phyloP scores from a whole-genome alignment of 2,888 invertebrate species.

The Aleiodes alternator region DNA sequence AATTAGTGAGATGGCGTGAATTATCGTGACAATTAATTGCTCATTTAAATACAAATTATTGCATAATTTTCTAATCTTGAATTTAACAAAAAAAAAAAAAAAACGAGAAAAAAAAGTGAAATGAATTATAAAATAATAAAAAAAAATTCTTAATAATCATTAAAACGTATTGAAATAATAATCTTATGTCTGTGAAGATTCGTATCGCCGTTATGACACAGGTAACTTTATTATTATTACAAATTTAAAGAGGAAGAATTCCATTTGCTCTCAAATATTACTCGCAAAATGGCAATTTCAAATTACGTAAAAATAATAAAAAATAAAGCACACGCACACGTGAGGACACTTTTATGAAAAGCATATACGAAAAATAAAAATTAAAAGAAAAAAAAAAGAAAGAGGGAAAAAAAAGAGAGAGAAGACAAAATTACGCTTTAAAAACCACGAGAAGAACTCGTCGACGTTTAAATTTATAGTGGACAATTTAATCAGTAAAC shows the following conservation, averaged over 20 bases:
- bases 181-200: background rate
- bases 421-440: background rate
- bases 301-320: constrained; percentile 14
- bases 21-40: constrained; percentile 16
- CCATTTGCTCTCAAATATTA: background rate
- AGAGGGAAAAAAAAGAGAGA: background rate
- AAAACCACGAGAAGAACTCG: background rate
- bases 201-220: constrained; percentile 2
- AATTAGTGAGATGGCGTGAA: constrained; percentile 1
- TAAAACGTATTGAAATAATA: constrained; percentile 6
- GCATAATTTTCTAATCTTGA: constrained; percentile 6
- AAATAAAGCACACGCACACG: background rate
- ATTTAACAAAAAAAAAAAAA: too few species aligned
- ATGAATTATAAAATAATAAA: too few species aligned
- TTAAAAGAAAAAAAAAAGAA: background rate
- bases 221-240: constrained; percentile 15
- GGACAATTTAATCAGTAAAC: constrained; percentile 15
- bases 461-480: constrained; percentile 19
- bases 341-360: constrained; percentile 1
- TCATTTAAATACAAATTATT: background rate
- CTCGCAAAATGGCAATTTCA: constrained; percentile 1
- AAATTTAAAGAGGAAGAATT: background rate
- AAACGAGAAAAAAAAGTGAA: too few species aligned
- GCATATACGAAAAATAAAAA: background rate
- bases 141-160: background rate